Evolutionary conservation across 2,113 vertebrate genomes (phyloP).

Genomic region (Lasiurus cinereus): DNA sequence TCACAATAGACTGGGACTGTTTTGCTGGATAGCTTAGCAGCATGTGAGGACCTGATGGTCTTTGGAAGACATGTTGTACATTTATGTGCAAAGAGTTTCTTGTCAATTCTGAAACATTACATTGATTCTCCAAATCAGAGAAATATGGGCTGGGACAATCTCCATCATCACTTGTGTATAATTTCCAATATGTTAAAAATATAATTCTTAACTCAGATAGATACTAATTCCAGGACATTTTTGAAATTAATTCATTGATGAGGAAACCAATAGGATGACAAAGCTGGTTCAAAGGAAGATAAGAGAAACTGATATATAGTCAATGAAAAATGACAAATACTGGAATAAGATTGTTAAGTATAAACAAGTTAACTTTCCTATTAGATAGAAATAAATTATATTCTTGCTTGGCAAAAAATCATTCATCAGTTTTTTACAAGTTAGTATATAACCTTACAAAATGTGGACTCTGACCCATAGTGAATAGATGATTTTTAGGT

Average conservation of each 20-base stretch:
- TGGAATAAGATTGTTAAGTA: background rate
- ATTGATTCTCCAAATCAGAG: background rate
- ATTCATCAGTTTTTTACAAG: background rate
- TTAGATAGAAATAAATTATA: background rate
- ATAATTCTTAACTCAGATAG: constrained; percentile 26
- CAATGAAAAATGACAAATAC: background rate
- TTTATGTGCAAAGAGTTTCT: background rate
- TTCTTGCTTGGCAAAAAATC: background rate
- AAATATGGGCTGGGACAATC: background rate
- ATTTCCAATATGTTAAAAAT: constrained; percentile 23
- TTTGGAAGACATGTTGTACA: background rate
- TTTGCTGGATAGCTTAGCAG: background rate
- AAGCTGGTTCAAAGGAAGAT: background rate
- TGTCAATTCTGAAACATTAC: background rate
- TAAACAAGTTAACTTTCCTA: background rate
- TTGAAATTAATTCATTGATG: background rate
- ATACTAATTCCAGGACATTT: background rate
- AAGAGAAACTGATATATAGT: background rate
- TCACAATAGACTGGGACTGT: background rate
- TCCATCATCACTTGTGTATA: background rate
- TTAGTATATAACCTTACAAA: background rate
- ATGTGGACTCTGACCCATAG: background rate
- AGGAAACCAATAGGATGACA: background rate
- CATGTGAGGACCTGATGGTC: background rate
- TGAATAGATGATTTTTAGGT: background rate